phyloP scores from a whole-genome alignment of 2,888 invertebrate genomes.

The Ischnura elegans region DNA sequence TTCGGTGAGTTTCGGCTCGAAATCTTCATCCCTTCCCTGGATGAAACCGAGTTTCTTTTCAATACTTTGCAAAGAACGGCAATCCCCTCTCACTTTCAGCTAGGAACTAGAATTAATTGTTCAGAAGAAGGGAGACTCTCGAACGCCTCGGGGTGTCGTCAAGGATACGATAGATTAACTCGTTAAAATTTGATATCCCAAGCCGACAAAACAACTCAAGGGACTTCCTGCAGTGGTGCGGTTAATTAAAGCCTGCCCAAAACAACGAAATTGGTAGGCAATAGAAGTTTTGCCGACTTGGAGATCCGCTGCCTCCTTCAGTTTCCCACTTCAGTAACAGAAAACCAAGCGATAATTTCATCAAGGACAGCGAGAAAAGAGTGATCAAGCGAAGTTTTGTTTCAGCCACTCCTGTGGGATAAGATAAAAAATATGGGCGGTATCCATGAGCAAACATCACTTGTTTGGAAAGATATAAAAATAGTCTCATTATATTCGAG shows the following conservation, averaged over 20 bases:
- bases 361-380: not conserved
- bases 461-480: too few relatives aligned
- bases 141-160: not conserved
- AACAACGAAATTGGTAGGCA: not conserved
- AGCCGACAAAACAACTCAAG: constrained; percentile 34
- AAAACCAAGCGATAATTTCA: not conserved
- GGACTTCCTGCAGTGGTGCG: constrained; percentile 14
- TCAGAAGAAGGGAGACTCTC: not conserved
- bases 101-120: not conserved
- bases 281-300: not conserved
- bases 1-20: not conserved
- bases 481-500: too few relatives aligned
- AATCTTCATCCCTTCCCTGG: not conserved
- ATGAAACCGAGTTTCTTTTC: not conserved
- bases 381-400: not conserved
- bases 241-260: constrained; percentile 53
- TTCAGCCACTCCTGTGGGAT: not conserved
- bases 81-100: not conserved
- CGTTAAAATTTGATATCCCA: constrained; percentile 53
- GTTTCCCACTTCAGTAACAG: not conserved
- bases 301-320: not conserved
- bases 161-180: constrained; percentile 56
- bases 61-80: not conserved
- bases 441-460: too few relatives aligned
- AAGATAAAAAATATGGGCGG: too few relatives aligned